Conservation (phyloP, 2,797 vertebrate species). For the Rhinella marina region DNA sequence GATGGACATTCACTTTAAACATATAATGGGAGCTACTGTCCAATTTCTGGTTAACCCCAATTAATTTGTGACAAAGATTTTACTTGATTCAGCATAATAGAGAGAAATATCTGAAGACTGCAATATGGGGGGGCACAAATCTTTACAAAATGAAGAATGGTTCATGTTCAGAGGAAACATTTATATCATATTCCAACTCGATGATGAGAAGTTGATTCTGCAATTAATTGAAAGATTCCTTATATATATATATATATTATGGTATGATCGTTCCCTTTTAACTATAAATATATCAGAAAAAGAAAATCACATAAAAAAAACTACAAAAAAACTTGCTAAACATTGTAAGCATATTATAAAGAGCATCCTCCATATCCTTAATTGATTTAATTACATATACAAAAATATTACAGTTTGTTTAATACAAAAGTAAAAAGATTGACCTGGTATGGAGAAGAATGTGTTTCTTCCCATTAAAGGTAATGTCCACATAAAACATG, state of each 20-base stretch:
- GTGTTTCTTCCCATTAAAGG: background rate
- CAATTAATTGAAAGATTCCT: background rate
- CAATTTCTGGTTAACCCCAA: background rate
- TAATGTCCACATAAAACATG: background rate
- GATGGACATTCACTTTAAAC: too few relatives aligned
- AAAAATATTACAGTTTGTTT: background rate
- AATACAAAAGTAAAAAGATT: background rate
- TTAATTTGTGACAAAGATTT: background rate
- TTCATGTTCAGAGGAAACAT: background rate
- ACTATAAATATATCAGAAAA: background rate
- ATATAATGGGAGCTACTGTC: too few relatives aligned
- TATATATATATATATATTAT: background rate
- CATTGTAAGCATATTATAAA: background rate
- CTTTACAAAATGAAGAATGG: background rate
- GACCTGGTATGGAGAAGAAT: background rate
- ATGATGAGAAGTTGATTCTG: background rate
- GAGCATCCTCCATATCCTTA: background rate
- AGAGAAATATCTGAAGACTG: background rate
- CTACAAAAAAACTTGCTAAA: slow-evolving; percentile 6
- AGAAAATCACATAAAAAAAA: background rate
- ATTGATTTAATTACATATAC: background rate
- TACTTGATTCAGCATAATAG: background rate
- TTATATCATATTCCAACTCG: background rate
- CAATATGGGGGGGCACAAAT: background rate
- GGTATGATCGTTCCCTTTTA: background rate